Base-by-base conservation (phyloP, 2,113 vertebrate species). In the Cairina moschata region DNA sequence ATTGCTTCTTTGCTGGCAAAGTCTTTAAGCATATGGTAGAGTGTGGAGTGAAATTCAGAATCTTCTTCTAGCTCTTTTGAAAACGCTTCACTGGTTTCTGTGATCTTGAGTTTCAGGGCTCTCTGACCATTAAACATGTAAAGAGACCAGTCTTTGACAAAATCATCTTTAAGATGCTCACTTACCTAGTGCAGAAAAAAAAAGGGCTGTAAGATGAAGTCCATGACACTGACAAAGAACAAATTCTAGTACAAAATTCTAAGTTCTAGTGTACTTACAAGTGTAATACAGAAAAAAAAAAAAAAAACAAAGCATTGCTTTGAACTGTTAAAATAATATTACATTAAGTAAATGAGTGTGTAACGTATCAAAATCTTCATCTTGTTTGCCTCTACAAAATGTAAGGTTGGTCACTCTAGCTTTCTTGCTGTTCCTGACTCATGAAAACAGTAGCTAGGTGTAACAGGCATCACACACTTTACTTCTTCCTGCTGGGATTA, bases 21-120 rank as follows among this genome's bases (percentile, higher is more conserved):
- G 25, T 98, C 99, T 91, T 98, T 98, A 8, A 99, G 93, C 98
- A 98, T 97, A 96, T 99, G 99, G 91, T 98, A 98, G 18, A 99
- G 96, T 5, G 99, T 99, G 68, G 98, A 98, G 94, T 99, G 99
- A 78, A 99, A 98, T 93, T 99, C 98, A 0, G 97, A 98, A 48
- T 90, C 93, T 1, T 98, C 98, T 21, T 96, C 76, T 20, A 98
- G 93, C 10, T 98, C 97, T 11, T 98, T 73, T 10, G 98, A 98
- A 95, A 99, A 99, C 3, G 20, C 34, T 5, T 98, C 95, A 6
- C 97, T 98, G 4, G 42, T 59, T 88, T 99, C 99, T 0, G 59
- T 95, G 21, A 99, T 97, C 62, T 94, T 97, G 52, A 99, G 98
- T 40, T 95, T 97, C 83, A 98, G 98, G 38, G 95, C 97, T 92